phyloP scores from a whole-genome alignment of 1,140 invertebrate species.

The Daktulosphaira vitifoliae region DNA sequence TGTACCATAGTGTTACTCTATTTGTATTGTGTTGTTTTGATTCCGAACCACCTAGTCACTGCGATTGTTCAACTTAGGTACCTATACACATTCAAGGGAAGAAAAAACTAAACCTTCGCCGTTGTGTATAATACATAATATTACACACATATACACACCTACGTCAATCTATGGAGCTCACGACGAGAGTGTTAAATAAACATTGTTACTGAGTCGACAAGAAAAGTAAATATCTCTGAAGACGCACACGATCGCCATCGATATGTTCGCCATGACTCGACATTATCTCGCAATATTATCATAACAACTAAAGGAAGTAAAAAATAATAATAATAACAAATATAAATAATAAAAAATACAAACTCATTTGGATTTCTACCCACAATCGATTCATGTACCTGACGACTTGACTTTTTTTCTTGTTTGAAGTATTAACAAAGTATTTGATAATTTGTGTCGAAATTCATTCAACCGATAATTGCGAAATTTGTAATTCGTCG shows the following conservation, averaged over 20 bases:
- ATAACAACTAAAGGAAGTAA: background rate
- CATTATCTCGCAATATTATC: background rate
- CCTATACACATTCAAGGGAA: background rate
- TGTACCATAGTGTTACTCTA: background rate
- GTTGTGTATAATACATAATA: background rate
- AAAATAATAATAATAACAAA: background rate
- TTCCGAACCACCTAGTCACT: slow-evolving; percentile 18
- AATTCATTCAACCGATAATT: too few species aligned
- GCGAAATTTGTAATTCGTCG: too few species aligned
- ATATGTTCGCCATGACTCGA: slow-evolving; percentile 6
- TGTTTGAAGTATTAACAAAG: too few species aligned
- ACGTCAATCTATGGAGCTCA: slow-evolving; percentile 7
- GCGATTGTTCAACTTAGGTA: background rate
- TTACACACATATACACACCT: background rate
- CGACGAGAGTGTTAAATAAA: slow-evolving; percentile 28
- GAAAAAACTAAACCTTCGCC: too few species aligned
- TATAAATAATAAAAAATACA: background rate
- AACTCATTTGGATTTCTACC: background rate
- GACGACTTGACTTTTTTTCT: too few species aligned
- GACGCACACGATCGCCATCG: slow-evolving; percentile 6
- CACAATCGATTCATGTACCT: too few species aligned
- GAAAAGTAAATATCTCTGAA: slow-evolving; percentile 13
- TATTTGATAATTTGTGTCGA: too few species aligned
- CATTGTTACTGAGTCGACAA: slow-evolving; percentile 26
- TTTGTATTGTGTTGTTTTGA: slow-evolving; percentile 29